Conservation (phyloP, 2,797 vertebrate genomes). For the Myoxocephalus aenaeus region DNA sequence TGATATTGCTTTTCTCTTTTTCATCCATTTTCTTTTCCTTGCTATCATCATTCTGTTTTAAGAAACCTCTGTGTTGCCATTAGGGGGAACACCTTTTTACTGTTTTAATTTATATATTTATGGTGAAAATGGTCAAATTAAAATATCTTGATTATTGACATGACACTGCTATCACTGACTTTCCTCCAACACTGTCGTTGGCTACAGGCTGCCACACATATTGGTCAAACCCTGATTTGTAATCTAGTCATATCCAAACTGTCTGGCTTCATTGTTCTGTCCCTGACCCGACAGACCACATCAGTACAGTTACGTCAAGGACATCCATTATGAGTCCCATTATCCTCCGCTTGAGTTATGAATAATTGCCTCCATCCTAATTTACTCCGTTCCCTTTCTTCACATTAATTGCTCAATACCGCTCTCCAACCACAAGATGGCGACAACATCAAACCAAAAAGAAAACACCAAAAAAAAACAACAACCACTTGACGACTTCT, state of each 20-base stretch:
- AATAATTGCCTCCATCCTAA: slow-evolving; percentile 56
- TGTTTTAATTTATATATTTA: background rate
- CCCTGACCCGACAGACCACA: slow-evolving; percentile 52
- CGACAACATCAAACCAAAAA: slow-evolving; percentile 18
- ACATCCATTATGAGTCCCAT: slow-evolving; percentile 66
- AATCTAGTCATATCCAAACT: slow-evolving; percentile 47
- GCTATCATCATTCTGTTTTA: background rate
- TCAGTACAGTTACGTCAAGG: slow-evolving; percentile 58
- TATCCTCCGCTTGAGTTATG: slow-evolving; percentile 47
- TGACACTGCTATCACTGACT: background rate
- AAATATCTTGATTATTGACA: background rate
- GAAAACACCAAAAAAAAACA: background rate
- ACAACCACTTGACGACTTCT: slow-evolving; percentile 43
- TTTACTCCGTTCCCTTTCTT: background rate
- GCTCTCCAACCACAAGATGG: slow-evolving; percentile 64
- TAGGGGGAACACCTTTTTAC: too few relatives aligned
- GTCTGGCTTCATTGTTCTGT: slow-evolving; percentile 52
- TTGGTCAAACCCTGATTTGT: slow-evolving; percentile 47
- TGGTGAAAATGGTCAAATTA: background rate
- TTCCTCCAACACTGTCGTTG: background rate
- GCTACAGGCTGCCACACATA: background rate
- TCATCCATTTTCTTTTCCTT: background rate
- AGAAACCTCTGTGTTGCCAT: background rate
- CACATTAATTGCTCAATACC: background rate
- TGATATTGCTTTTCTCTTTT: too few relatives aligned